Percentiles rank a stretch among this genome's conserved stretches.
phyloP scores from a whole-genome alignment of 2,113 vertebrate species.

The Bos indicus region DNA sequence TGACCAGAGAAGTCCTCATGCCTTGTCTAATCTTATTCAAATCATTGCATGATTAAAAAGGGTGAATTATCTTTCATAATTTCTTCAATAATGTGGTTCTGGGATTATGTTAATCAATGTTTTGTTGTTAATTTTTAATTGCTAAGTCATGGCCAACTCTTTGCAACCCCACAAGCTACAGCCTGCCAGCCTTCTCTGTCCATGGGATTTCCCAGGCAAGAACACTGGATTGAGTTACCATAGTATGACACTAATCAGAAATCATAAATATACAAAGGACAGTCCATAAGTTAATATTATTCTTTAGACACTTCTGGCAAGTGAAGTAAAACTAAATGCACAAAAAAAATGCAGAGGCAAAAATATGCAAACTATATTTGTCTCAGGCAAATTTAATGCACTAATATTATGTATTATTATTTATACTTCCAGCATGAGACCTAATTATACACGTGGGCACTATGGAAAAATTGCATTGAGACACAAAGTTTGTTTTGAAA shows the following conservation, averaged over 20 bases:
- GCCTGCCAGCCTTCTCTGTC: neutral
- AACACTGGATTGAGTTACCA: neutral
- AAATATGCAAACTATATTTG: neutral
- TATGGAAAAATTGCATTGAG: neutral
- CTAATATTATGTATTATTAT: neutral
- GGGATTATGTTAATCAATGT: neutral
- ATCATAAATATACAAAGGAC: neutral
- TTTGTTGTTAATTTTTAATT: neutral
- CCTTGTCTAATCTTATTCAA: neutral
- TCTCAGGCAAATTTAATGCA: constrained; percentile 10
- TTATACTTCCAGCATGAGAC: neutral
- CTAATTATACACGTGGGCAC: neutral
- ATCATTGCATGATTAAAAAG: neutral
- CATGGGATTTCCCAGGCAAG: neutral
- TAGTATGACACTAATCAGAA: neutral
- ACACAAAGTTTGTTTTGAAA: neutral
- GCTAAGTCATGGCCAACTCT: neutral
- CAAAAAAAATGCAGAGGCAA: neutral
- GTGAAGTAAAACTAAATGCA: neutral
- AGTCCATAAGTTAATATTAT: neutral
- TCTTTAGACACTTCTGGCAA: neutral
- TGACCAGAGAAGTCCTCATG: neutral
- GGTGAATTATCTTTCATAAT: neutral
- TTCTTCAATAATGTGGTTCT: neutral
- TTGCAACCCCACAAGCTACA: neutral